phyloP scores from a whole-genome alignment of 2,113 vertebrate species.

The Bambusicola thoracicus region DNA sequence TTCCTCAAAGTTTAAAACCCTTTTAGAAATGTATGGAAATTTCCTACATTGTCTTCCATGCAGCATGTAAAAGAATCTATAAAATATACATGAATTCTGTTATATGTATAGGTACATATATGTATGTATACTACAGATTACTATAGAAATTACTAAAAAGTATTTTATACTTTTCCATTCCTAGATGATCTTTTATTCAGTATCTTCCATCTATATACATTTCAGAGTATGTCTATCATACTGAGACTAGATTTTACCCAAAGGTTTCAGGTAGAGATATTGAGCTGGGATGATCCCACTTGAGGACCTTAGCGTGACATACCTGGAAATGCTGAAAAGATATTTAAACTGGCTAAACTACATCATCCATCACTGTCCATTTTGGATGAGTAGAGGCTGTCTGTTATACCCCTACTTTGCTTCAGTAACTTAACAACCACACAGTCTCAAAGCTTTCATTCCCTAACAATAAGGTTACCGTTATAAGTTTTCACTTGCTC shows the following conservation, averaged over 20 bases:
- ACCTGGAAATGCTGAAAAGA: neutral
- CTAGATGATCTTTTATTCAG: neutral
- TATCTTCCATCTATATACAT: neutral
- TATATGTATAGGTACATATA: neutral
- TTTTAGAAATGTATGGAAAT: neutral
- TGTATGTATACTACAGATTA: neutral
- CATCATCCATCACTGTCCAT: neutral
- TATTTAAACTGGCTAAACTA: neutral
- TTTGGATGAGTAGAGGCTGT: neutral
- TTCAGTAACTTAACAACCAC: neutral
- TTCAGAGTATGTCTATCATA: neutral
- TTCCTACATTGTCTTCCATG: neutral
- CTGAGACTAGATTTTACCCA: neutral
- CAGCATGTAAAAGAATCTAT: neutral
- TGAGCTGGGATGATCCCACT: neutral
- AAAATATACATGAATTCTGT: neutral
- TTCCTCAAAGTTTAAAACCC: neutral
- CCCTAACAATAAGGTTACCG: neutral
- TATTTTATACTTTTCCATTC: neutral
- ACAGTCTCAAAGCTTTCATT: neutral
- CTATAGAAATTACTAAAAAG: neutral
- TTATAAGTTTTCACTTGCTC: neutral
- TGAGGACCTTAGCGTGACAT: neutral
- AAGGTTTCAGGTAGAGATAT: neutral
- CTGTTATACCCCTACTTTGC: neutral